Conservation (phyloP, 1,140 invertebrate genomes). For the Coboldia fuscipes region DNA sequence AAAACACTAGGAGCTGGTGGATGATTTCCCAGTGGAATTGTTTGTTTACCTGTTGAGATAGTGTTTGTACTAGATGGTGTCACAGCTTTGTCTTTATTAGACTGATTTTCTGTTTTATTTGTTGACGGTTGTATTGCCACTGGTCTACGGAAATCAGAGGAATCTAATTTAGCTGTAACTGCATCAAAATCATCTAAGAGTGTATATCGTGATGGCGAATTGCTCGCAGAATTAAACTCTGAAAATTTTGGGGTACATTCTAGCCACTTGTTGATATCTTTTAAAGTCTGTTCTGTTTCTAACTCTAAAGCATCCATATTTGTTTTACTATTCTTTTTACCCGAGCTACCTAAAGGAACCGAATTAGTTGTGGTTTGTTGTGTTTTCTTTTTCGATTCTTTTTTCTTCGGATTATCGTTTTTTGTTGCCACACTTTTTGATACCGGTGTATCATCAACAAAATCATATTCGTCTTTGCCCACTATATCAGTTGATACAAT, state of each 20-base stretch:
- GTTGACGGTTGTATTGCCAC: constrained; percentile 20
- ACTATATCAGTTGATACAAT: constrained; percentile 7
- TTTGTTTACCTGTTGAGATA: constrained; percentile 3
- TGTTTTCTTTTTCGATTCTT: constrained; percentile 11
- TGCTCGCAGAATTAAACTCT: constrained; percentile 47
- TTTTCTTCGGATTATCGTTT: constrained; percentile 17
- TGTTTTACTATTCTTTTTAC: constrained; percentile 23
- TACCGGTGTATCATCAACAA: constrained; percentile 6
- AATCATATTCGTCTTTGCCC: constrained; percentile 14
- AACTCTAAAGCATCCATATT: constrained; percentile 53
- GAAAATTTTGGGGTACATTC: constrained; percentile 57
- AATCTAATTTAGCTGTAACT: constrained; percentile 14
- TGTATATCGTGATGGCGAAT: constrained; percentile 37
- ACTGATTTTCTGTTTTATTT: neutral
- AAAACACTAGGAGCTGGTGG: constrained; percentile 16
- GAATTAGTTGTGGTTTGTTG: constrained; percentile 9
- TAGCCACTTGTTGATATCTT: constrained; percentile 74
- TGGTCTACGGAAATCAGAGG: constrained; percentile 13
- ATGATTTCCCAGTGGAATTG: constrained; percentile 12
- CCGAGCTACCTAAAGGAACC: neutral
- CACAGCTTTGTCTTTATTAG: constrained; percentile 5
- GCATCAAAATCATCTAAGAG: constrained; percentile 25
- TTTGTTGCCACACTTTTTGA: constrained; percentile 10
- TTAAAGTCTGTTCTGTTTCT: constrained; percentile 60
- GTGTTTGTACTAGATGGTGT: constrained; percentile 1